Base-by-base conservation (phyloP, 2,797 vertebrate genomes). In the Melanotaenia parkinsoni region DNA sequence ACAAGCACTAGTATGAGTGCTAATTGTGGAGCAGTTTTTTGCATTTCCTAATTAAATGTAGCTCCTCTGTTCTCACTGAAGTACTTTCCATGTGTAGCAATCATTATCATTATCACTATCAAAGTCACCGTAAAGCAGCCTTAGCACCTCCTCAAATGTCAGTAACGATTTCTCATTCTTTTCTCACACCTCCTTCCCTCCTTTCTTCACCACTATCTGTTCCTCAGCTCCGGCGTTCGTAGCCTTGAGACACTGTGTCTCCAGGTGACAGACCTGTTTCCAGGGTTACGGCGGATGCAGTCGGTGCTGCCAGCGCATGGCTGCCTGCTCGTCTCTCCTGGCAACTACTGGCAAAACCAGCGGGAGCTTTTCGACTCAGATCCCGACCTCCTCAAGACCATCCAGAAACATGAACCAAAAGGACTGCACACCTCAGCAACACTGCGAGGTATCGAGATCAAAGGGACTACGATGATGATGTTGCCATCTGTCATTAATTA, bases 301-400 rank as follows among this genome's bases (percentile, higher is more conserved):
- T 91, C 94, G 5, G 93, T 98, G 45, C 95, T 99, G 26, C 98
- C 98, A 0, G 97, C 99, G 63, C 98, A 99, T 1, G 96, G 97
- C 80, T 99, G 98, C 80, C 95, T 99, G 62, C 88, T 99, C 22
- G 94, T 99, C 4, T 99, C 98, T 38, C 98, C 98, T 0, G 98
- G 95, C 0, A 99, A 98, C 95, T 99, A 99, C 92, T 99, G 98
- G 98, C 96, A 99, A 93, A 99, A 99, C 54, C 97, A 96, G 86
- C 93, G 90, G 0, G 97, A 98, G 54, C 93, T 93, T 47, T 99
- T 99, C 24, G 96, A 95, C 13, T 93, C 95, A 0, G 98, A 99
- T 86, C 92, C 97, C 0, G 97, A 99, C 81, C 96, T 97, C 76
- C 95, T 99, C 62, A 95, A 94, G 86, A 99, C 98, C 63, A 95